Evolutionary conservation across 2,888 invertebrate genomes (phyloP), one percentile per base, ranked within the genome.

Genomic region (Agrypnus murinus): DNA sequence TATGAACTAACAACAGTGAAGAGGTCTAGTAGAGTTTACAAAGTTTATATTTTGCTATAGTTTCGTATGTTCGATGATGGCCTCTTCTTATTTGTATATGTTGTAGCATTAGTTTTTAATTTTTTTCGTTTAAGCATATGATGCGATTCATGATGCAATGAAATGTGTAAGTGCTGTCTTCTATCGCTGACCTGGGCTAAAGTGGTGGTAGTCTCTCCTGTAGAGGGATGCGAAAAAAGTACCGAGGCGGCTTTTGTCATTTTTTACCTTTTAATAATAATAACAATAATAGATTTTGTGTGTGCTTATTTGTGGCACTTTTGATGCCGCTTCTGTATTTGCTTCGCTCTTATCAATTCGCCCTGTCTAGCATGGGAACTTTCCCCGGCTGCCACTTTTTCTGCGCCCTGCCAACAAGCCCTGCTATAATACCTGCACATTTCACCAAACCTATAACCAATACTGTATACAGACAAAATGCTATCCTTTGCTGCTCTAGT

Each of bases 141-240:
- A 72, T 77, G 80, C 81, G 80, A 81, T 82, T 84, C 83, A 82
- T 82, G 81, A 83, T 83, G 83, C 84, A 83, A 83, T 84, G 82
- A 84, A 79, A 77, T 81, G 80, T 81, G 78, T 77, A 75, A 73
- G 78, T 81, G 79, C 77, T 80, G 69, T 79, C 74, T 76, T 77
- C 65, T 76, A 55, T 76, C 66, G 75, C 75, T 77, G 76, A 74
- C 69, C 73, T 71, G 74, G 73, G 72, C 63, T 70, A 58, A 74
- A 70, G 74, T 74, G 77, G 74, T 74, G 77, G 74, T 72, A 69
- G 75, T 76, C 67, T 75, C 64, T 74, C 73, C 66, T 71, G 68
- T 74, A 71, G 74, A 69, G 71, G 73, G 70, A 67, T 74, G 74
- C 75, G 72, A 73, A 72, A 69, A 67, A 74, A 75, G 72, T 74